phyloP scores from a whole-genome alignment of 2,113 vertebrate species.

The Ellobius talpinus region DNA sequence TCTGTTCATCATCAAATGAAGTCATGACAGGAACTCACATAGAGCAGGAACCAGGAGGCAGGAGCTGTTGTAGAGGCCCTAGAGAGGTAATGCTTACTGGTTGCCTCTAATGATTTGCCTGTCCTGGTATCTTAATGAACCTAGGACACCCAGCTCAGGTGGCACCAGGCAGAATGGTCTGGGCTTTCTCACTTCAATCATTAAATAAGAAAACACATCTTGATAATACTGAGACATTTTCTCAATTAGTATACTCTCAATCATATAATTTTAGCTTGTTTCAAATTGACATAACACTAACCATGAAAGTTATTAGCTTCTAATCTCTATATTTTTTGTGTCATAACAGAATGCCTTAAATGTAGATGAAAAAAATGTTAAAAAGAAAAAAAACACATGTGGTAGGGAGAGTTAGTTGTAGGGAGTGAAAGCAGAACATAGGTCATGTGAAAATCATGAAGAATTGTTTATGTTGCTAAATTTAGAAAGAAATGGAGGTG shows the following conservation, averaged over 20 bases:
- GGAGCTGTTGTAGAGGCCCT: not conserved
- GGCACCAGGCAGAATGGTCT: not conserved
- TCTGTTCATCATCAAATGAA: not conserved
- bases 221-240: not conserved
- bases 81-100: not conserved
- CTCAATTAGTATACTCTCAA: not conserved
- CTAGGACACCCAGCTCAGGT: not conserved
- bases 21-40: not conserved
- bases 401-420: not conserved
- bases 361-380: not conserved
- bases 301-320: not conserved
- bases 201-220: not conserved
- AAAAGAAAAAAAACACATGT: not conserved
- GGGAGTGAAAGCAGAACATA: not conserved
- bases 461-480: not conserved
- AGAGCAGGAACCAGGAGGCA: not conserved
- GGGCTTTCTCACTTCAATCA: not conserved
- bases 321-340: not conserved
- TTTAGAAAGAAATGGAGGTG: not conserved
- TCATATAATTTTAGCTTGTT: not conserved
- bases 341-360: not conserved
- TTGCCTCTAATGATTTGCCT: not conserved
- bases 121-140: not conserved
- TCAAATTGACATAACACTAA: not conserved
- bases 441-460: not conserved